phyloP scores from a whole-genome alignment of 2,888 invertebrate species.

The Serrognathus titanus region DNA sequence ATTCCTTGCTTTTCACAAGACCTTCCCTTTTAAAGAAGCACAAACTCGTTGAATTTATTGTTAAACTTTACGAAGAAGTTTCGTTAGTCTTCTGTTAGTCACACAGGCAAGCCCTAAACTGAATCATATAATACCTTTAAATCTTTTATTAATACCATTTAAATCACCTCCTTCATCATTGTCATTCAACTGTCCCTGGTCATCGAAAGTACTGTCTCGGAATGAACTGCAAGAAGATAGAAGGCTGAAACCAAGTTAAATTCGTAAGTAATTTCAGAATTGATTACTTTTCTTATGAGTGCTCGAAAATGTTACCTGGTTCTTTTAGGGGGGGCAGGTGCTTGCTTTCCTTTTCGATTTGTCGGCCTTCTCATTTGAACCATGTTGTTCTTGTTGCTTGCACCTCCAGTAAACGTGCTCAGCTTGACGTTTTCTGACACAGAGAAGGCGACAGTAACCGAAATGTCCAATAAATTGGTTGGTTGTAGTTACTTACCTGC shows the following conservation, averaged over 20 bases:
- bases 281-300: background rate
- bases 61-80: no score
- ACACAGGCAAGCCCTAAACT: conserved; percentile 23
- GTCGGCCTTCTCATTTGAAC: conserved; percentile 85
- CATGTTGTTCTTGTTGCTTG: conserved; percentile 58
- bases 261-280: background rate
- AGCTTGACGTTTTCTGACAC: conserved; percentile 44
- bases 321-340: conserved; percentile 92
- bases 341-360: conserved; percentile 87
- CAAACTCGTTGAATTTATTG: no score
- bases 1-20: no score
- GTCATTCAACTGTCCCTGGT: conserved; percentile 54
- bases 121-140: conserved; percentile 41
- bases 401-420: conserved; percentile 61
- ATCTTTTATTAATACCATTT: conserved; percentile 50
- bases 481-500: conserved; percentile 20
- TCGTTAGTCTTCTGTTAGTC: background rate
- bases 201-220: conserved; percentile 78
- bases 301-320: conserved; percentile 65
- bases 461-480: background rate
- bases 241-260: conserved; percentile 56
- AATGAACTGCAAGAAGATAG: conserved; percentile 82
- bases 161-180: conserved; percentile 57
- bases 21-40: no score
- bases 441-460: background rate